phyloP scores from a whole-genome alignment of 2,888 invertebrate genomes.

The Plebejus argus region DNA sequence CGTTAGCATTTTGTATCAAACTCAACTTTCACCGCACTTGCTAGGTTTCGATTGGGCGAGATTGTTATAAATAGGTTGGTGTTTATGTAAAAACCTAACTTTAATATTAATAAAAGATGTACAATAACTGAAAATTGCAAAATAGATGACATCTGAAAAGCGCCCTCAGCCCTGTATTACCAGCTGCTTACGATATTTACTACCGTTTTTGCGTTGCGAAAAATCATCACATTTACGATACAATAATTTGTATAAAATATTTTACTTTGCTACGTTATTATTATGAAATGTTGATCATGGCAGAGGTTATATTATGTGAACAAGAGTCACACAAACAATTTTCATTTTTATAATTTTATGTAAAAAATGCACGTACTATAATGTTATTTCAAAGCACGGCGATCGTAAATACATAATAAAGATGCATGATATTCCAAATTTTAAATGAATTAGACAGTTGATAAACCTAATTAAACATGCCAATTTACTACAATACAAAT shows the following conservation, averaged over 20 bases:
- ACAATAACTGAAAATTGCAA: not conserved
- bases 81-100: not conserved
- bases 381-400: not conserved
- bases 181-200: not conserved
- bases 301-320: not conserved
- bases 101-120: not conserved
- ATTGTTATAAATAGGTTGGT: not conserved
- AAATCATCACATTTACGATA: not conserved
- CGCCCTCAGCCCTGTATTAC: not conserved
- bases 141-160: not conserved
- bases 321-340: not conserved
- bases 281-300: not conserved
- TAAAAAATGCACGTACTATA: not conserved
- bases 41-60: conserved; percentile 31
- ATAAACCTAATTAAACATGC: not conserved
- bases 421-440: not conserved
- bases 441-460: not conserved
- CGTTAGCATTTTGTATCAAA: conserved; percentile 40
- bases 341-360: not conserved
- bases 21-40: conserved; percentile 58
- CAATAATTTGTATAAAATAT: not conserved
- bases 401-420: not conserved
- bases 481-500: not conserved
- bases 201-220: conserved; percentile 2
- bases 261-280: not conserved